These are phyloP conservation scores for Rosalia funebris DNA, from an alignment of 2,888 invertebrate genomes.

Conservation along the genomic window DNA sequence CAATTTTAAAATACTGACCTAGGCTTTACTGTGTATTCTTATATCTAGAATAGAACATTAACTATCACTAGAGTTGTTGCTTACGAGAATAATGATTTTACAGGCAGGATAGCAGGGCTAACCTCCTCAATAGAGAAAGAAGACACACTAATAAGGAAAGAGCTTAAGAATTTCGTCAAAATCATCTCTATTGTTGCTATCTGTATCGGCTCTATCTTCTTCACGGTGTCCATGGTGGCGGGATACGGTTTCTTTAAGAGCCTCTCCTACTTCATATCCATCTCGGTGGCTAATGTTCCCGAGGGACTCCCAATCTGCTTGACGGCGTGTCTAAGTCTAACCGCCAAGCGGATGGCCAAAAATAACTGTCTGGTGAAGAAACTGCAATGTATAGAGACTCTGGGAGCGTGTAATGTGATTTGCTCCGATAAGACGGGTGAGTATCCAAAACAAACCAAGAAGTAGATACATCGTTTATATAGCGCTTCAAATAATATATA, in stretches of 20 bases:
- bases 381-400: conserved; percentile 43
- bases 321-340: conserved; percentile 46
- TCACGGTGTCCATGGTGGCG: conserved; percentile 35
- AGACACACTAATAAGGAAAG: conserved; percentile 80
- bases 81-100: no score
- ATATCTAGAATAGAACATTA: no score
- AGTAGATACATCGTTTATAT: no score
- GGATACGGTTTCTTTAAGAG: conserved; percentile 45
- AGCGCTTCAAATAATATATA: no score
- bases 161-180: conserved; percentile 59
- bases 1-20: no score
- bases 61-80: no score
- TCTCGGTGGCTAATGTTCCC: conserved; percentile 46
- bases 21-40: no score
- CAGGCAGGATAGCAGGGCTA: conserved; percentile 69
- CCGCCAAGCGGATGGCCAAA: conserved; percentile 47
- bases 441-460: background rate
- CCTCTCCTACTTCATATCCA: conserved; percentile 42
- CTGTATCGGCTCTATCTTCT: conserved; percentile 35
- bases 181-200: conserved; percentile 44
- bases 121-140: conserved; percentile 73
- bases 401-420: conserved; percentile 47
- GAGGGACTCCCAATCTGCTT: conserved; percentile 48
- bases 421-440: conserved; percentile 48
- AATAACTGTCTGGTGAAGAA: conserved; percentile 49